These are phyloP conservation scores for Hirundo rustica DNA, from an alignment of 2,797 vertebrate species.

Conservation along the genomic window DNA sequence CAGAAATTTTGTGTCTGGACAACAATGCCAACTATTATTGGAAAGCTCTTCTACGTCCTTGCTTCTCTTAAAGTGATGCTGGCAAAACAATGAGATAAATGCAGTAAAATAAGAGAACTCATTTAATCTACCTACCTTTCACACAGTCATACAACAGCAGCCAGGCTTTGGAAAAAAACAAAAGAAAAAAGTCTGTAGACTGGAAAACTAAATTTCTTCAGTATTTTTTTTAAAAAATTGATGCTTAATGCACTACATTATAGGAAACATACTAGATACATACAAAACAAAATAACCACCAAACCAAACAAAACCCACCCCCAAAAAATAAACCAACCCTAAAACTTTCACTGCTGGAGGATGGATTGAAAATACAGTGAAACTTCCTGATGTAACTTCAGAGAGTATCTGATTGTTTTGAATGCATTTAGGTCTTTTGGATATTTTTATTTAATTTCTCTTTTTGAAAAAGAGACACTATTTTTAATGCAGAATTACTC, in stretches of 20 bases:
- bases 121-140: not conserved
- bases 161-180: not conserved
- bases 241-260: not conserved
- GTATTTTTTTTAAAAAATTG: not conserved
- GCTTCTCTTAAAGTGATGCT: not conserved
- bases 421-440: not conserved
- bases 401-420: not conserved
- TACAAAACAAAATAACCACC: not conserved
- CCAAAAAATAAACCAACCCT: not conserved
- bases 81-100: not conserved
- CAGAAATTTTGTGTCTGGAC: not conserved
- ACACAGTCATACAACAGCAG: not conserved
- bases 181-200: not conserved
- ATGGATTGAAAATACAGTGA: not conserved
- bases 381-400: not conserved
- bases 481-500: not conserved
- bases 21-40: not conserved
- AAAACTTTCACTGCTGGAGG: not conserved
- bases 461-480: not conserved
- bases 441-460: not conserved
- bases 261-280: not conserved
- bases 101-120: not conserved
- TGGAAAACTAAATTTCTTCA: not conserved
- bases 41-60: not conserved
- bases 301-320: not conserved